These are phyloP conservation scores for Standfussiana lucernea DNA, from an alignment of 2,888 invertebrate species.

Conservation along the genomic window DNA sequence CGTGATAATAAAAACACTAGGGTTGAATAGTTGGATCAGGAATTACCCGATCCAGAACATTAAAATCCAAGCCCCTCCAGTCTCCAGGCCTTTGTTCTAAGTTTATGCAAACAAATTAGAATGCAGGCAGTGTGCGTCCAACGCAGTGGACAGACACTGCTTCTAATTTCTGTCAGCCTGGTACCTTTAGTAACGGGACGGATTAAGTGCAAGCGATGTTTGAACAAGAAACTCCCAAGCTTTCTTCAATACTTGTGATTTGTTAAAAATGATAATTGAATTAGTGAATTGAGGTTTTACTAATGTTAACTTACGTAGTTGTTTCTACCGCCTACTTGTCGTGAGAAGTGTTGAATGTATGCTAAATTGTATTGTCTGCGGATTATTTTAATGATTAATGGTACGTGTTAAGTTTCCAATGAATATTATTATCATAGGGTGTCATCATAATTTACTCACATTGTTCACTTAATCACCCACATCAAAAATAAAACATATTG, in stretches of 20 bases:
- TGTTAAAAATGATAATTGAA: conserved; percentile 80
- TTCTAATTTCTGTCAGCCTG: conserved; percentile 79
- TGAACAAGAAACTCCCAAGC: conserved; percentile 71
- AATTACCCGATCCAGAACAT: conserved; percentile 61
- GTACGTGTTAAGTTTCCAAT: conserved; percentile 42
- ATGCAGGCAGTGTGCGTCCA: conserved; percentile 73
- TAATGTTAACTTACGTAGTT: conserved; percentile 54
- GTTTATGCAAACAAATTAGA: conserved; percentile 81
- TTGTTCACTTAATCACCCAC: conserved; percentile 43
- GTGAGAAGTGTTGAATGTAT: conserved; percentile 37
- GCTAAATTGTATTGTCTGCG: conserved; percentile 43
- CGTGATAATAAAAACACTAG: background rate
- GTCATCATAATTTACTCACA: conserved; percentile 49
- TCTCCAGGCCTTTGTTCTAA: conserved; percentile 79
- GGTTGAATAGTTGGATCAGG: background rate
- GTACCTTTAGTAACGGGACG: conserved; percentile 81
- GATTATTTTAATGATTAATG: conserved; percentile 45
- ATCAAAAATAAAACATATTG: conserved; percentile 5
- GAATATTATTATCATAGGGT: conserved; percentile 48
- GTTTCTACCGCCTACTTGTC: conserved; percentile 69
- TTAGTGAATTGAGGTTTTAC: conserved; percentile 74
- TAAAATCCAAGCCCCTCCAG: conserved; percentile 59
- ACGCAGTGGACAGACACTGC: conserved; percentile 65
- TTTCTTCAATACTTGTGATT: conserved; percentile 76
- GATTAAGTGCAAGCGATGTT: conserved; percentile 81